phyloP scores from a whole-genome alignment of 2,888 invertebrate species.

The Pogonocherus hispidulus region DNA sequence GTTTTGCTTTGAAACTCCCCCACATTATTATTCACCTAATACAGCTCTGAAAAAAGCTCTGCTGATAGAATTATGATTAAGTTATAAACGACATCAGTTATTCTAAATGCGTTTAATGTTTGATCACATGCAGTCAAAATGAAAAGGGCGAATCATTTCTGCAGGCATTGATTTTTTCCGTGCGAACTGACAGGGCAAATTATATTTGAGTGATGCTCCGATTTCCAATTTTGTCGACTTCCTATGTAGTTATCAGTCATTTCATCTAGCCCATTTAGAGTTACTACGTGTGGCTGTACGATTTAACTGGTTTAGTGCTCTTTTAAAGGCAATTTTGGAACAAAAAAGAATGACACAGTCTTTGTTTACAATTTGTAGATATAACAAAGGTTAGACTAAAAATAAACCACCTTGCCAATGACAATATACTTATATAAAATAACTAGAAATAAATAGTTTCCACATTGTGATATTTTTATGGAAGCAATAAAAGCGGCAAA shows the following conservation, averaged over 20 bases:
- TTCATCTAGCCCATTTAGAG: background rate
- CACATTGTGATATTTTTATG: too few species aligned
- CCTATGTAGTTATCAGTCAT: background rate
- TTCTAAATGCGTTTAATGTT: conserved; percentile 23
- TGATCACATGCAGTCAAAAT: conserved; percentile 1
- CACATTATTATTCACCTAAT: background rate
- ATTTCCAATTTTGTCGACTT: background rate
- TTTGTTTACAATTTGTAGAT: too few species aligned
- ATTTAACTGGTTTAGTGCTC: too few species aligned
- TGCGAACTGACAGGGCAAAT: background rate
- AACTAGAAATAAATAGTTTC: too few species aligned
- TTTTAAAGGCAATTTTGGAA: too few species aligned
- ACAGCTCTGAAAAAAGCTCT: background rate
- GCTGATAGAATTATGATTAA: conserved; percentile 11
- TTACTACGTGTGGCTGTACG: background rate
- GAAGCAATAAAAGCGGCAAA: too few species aligned
- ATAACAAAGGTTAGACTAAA: too few species aligned
- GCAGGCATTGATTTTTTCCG: background rate
- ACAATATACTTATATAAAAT: too few species aligned
- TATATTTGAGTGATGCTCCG: background rate
- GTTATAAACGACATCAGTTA: conserved; percentile 20
- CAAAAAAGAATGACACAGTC: too few species aligned
- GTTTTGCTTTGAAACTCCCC: background rate
- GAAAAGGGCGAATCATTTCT: conserved; percentile 15
- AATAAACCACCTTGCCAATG: too few species aligned